Percentiles rank a stretch among this genome's conserved stretches.
Conservation (phyloP, 2,797 vertebrate genomes). For the Melanotaenia boesemani region DNA sequence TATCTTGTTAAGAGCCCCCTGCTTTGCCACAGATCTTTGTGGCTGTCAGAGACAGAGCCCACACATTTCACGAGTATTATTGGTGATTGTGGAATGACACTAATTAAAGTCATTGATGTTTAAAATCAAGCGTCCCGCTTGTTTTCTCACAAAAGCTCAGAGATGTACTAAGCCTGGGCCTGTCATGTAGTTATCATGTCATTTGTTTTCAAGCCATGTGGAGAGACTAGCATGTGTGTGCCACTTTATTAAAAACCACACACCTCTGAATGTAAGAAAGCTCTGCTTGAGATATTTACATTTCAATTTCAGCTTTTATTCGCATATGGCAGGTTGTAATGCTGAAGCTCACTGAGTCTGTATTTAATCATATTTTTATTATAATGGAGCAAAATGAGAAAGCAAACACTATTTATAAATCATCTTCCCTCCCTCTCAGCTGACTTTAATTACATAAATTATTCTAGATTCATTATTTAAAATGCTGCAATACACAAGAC, state of each 20-base stretch:
- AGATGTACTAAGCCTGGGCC: conserved; percentile 43
- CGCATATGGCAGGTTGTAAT: conserved; percentile 18
- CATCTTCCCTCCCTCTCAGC: background rate
- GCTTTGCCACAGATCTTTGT: conserved; percentile 36
- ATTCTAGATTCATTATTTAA: conserved; percentile 17
- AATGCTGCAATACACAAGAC: background rate
- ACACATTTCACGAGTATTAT: conserved; percentile 46
- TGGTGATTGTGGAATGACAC: conserved; percentile 69
- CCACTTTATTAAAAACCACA: conserved; percentile 56
- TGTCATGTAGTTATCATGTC: conserved; percentile 53
- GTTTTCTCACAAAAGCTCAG: conserved; percentile 71
- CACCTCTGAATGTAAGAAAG: conserved; percentile 23
- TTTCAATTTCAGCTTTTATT: conserved; percentile 50
- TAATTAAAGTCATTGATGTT: conserved; percentile 80
- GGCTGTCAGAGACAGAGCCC: conserved; percentile 46
- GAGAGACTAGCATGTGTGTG: conserved; percentile 40
- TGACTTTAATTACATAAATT: conserved; percentile 17
- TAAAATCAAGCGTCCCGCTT: conserved; percentile 69
- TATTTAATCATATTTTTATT: conserved; percentile 55
- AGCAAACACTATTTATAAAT: conserved; percentile 29
- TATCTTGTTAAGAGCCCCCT: conserved; percentile 76
- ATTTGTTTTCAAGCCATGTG: conserved; percentile 64
- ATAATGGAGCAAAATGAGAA: conserved; percentile 46
- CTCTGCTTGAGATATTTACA: conserved; percentile 43
- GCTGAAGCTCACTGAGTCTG: conserved; percentile 33